Conservation (phyloP, 2,888 invertebrate species). For the Lordiphosa andalusiaca region DNA sequence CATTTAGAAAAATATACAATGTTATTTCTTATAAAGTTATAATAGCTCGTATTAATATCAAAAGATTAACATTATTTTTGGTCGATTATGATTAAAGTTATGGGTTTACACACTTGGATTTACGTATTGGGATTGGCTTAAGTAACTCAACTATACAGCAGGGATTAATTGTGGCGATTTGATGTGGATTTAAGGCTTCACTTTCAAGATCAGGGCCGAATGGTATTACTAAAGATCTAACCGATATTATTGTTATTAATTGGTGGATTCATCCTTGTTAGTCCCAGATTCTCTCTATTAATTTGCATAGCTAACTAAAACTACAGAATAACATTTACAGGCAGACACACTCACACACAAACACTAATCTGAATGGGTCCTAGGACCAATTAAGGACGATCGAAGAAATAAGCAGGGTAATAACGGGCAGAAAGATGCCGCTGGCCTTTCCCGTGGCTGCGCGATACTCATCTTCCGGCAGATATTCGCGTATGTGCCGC, state of each 20-base stretch:
- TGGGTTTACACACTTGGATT: conserved; percentile 36
- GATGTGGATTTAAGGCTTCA: conserved; percentile 4
- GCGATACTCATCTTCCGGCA: conserved; percentile 79
- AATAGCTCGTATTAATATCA: conserved; percentile 41
- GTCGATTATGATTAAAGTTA: conserved; percentile 39
- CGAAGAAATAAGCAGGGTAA: conserved; percentile 21
- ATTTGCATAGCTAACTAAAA: conserved; percentile 65
- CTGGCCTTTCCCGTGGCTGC: conserved; percentile 59
- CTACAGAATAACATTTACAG: conserved; percentile 42
- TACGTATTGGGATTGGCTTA: conserved; percentile 42
- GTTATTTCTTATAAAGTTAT: conserved; percentile 48
- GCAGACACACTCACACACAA: conserved; percentile 11
- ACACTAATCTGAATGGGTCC: neutral
- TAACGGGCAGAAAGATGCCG: conserved; percentile 11
- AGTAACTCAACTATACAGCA: conserved; percentile 27
- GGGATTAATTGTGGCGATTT: conserved; percentile 19
- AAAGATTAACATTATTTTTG: conserved; percentile 45
- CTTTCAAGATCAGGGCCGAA: conserved; percentile 18
- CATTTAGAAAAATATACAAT: conserved; percentile 70
- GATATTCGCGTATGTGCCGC: conserved; percentile 83
- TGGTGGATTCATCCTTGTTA: conserved; percentile 49
- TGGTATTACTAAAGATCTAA: conserved; percentile 42
- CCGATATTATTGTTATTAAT: conserved; percentile 46
- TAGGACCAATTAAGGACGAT: conserved; percentile 13
- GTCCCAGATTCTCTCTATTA: conserved; percentile 65